Conservation (phyloP, 2,888 invertebrate species). For the Caenorhabditis plicata region DNA sequence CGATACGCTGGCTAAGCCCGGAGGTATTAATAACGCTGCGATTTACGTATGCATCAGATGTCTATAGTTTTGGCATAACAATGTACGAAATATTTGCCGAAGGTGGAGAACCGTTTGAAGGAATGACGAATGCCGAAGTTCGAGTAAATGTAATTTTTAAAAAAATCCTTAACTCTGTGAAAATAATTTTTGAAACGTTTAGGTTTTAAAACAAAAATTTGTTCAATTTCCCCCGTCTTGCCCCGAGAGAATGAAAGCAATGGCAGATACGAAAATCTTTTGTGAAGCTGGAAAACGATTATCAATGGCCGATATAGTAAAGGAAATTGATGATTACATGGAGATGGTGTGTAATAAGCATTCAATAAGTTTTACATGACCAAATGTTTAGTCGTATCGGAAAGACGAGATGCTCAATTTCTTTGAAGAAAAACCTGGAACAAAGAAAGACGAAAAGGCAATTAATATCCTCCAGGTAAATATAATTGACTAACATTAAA, state of each 20-base stretch:
- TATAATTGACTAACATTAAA: too few relatives aligned
- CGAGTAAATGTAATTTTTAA: conserved; percentile 9
- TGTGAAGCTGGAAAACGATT: too few relatives aligned
- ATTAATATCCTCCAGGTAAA: too few relatives aligned
- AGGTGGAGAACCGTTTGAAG: conserved; percentile 28
- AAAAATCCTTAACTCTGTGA: background rate
- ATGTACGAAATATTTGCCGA: conserved; percentile 30
- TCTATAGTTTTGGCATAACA: conserved; percentile 19
- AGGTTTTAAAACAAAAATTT: conserved; percentile 2
- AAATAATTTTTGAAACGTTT: background rate
- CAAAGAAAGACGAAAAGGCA: too few relatives aligned
- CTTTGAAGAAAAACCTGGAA: too few relatives aligned
- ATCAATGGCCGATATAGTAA: too few relatives aligned
- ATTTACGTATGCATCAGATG: conserved; percentile 25
- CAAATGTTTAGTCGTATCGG: too few relatives aligned
- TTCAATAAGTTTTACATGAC: too few relatives aligned
- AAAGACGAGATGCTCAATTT: too few relatives aligned
- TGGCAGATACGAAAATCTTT: background rate
- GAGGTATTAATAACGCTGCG: conserved; percentile 18
- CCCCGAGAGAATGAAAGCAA: conserved; percentile 11
- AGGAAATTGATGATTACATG: too few relatives aligned
- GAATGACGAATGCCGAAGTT: conserved; percentile 13
- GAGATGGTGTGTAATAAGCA: too few relatives aligned
- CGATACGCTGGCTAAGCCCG: conserved; percentile 33
- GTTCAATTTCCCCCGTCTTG: conserved; percentile 14